Conservation (phyloP, 2,888 invertebrate species). For the Sicus ferrugineus region DNA sequence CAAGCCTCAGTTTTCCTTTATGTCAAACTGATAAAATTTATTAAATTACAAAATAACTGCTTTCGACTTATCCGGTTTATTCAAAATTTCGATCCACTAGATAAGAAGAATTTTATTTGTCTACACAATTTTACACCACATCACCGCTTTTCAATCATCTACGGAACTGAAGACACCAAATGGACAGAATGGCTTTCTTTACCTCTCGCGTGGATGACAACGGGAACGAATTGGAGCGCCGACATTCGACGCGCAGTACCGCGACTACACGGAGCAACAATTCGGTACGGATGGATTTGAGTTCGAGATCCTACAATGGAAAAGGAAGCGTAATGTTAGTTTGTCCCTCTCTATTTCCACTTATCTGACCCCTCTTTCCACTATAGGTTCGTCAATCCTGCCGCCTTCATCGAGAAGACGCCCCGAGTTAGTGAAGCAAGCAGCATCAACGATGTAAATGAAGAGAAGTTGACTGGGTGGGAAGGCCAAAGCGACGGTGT, state of each 20-base stretch:
- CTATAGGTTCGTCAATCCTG: conserved; percentile 48
- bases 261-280: conserved; percentile 31
- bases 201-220: conserved; percentile 47
- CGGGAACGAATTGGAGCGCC: conserved; percentile 45
- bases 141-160: not conserved
- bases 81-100: conserved; percentile 25
- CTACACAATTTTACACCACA: not conserved
- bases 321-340: conserved; percentile 40
- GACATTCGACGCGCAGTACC: conserved; percentile 40
- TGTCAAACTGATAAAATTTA: too few relatives aligned
- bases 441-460: conserved; percentile 33
- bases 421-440: conserved; percentile 32
- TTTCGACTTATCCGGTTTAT: too few relatives aligned
- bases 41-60: too few relatives aligned
- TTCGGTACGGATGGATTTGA: conserved; percentile 37
- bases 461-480: conserved; percentile 19
- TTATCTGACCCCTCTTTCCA: not conserved
- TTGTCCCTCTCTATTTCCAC: not conserved
- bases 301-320: conserved; percentile 41
- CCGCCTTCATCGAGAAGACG: conserved; percentile 46
- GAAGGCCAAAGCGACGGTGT: conserved; percentile 46
- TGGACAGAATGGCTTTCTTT: conserved; percentile 48
- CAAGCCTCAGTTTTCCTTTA: too few relatives aligned
- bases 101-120: not conserved
- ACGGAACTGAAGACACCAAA: not conserved